Base-by-base conservation (phyloP, 2,113 vertebrate species). In the Fregetta grallaria region DNA sequence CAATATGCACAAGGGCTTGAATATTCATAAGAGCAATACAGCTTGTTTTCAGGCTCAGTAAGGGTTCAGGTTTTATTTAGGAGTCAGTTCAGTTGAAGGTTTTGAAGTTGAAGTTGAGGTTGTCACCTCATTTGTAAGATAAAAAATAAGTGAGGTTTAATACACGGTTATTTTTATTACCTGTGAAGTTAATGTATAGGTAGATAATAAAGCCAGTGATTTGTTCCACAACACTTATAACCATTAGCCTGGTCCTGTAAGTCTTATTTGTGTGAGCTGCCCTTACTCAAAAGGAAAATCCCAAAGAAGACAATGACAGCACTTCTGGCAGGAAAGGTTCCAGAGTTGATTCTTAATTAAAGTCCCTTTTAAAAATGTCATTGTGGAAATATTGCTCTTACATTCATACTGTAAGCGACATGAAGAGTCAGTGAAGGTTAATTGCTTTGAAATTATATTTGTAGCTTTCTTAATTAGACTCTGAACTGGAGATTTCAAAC, bases 391-490 rank as follows among this genome's bases (percentile, higher is more conserved):
- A 86, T 3, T 86, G 79, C 68, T 92, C 62, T 95, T 94, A 82
- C 6, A 79, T 30, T 78, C 52, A 40, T 13, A 32, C 42, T 83
- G 38, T 61, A 80, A 74, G 67, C 0, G 14, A 75, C 59, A 38
- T 27, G 45, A 80, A 67, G 76, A 93, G 71, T 61, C 85, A 83
- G 56, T 72, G 66, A 96, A 97, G 88, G 85, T 88, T 96, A 97
- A 96, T 67, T 78, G 62, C 63, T 95, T 91, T 88, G 88, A 97
- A 97, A 95, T 84, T 75, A 42, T 95, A 96, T 83, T 94, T 92
- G 38, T 72, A 95, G 65, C 45, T 71, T 96, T 95, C 82, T 96
- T 81, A 96, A 95, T 95, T 97, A 94, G 79, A 86, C 22, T 96
- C 94, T 90, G 84, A 97, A 93, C 81, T 84, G 82, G 76, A 96